phyloP scores from a whole-genome alignment of 2,113 vertebrate species.

The Bufo bufo region DNA sequence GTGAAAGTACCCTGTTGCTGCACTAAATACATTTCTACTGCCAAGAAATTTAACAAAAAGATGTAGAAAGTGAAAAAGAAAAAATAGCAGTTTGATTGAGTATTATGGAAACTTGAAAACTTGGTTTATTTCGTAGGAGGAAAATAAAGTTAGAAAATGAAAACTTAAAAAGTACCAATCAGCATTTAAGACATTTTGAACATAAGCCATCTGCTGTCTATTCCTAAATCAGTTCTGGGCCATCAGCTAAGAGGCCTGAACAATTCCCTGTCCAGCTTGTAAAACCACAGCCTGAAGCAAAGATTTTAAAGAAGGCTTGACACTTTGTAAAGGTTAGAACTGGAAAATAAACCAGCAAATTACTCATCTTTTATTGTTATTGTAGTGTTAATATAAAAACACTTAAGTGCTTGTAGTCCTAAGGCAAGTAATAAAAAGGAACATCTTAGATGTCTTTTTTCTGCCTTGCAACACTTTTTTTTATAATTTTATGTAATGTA shows the following conservation, averaged over 20 bases:
- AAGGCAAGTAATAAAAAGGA: constrained; percentile 84
- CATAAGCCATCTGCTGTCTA: constrained; percentile 70
- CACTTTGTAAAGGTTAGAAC: constrained; percentile 90
- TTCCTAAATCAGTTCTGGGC: constrained; percentile 84
- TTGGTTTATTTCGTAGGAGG: constrained; percentile 72
- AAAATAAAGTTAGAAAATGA: constrained; percentile 71
- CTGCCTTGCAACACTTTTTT: constrained; percentile 59
- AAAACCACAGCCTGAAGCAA: constrained; percentile 89
- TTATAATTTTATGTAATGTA: constrained; percentile 2
- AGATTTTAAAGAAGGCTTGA: constrained; percentile 79
- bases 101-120: constrained; percentile 68
- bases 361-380: constrained; percentile 93
- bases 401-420: constrained; percentile 85
- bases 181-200: constrained; percentile 73
- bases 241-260: constrained; percentile 77
- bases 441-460: constrained; percentile 72
- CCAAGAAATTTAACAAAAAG: not conserved
- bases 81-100: constrained; percentile 62
- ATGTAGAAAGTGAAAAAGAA: constrained; percentile 60
- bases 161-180: constrained; percentile 70
- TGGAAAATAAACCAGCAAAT: constrained; percentile 88
- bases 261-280: constrained; percentile 82
- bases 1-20: not conserved
- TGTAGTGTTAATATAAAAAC: constrained; percentile 77
- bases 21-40: not conserved